Evolutionary conservation across 2,888 invertebrate genomes (phyloP), one percentile per base, ranked within the genome.

Genomic region (Polydrusus pterygomalis): DNA sequence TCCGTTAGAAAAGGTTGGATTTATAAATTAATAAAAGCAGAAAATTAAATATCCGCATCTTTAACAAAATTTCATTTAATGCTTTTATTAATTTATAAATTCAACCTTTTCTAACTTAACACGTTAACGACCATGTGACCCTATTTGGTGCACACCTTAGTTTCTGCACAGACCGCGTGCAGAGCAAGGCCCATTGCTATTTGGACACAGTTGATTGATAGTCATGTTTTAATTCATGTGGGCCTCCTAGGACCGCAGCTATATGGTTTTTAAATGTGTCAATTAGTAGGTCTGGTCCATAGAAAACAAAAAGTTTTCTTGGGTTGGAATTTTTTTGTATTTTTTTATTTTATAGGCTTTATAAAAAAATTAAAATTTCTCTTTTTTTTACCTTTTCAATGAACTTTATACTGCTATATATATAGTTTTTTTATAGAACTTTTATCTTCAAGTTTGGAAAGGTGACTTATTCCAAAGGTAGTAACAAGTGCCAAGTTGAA

Each of bases 401-500:
- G n/a, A n/a, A n/a, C n/a, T n/a, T n/a, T n/a, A n/a, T n/a, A n/a
- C n/a, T n/a, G n/a, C n/a, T n/a, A n/a, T n/a, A n/a, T n/a, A n/a
- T n/a, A n/a, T n/a, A n/a, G n/a, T n/a, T n/a, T n/a, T n/a, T n/a
- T n/a, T n/a, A n/a, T n/a, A n/a, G n/a, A n/a, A n/a, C n/a, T n/a
- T n/a, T n/a, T 38, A n/a, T n/a, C n/a, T n/a, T n/a, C n/a, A n/a
- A n/a, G n/a, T n/a, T n/a, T n/a, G n/a, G n/a, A n/a, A n/a, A n/a
- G n/a, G n/a, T n/a, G n/a, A 45, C 45, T 45, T 45, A 45, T n/a
- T n/a, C n/a, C 45, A n/a, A 45, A 45, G 45, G 45, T 2, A 45
- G 45, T 45, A 2, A n/a, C n/a, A 45, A 45, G n/a, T 45, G 45
- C 45, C 45, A 58, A 58, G 13, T 58, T 58, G 58, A 13, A 30